These are phyloP conservation scores for Agapornis canus DNA, from an alignment of 2,797 vertebrate genomes.

Conservation along the genomic window DNA sequence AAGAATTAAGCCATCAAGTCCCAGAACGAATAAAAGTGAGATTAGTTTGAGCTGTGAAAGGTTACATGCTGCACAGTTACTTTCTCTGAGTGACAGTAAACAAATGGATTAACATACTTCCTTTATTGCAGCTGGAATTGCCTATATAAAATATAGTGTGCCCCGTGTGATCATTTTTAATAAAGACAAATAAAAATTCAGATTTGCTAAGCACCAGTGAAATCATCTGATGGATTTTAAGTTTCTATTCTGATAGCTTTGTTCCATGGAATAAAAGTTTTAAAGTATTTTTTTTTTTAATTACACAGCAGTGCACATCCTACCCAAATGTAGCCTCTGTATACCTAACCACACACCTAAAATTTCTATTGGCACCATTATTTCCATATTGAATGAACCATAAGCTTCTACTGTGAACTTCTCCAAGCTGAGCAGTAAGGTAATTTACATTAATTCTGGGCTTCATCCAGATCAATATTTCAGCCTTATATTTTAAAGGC, in stretches of 20 bases:
- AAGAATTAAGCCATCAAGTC: constrained; percentile 34
- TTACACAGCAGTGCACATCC: background rate
- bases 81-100: constrained; percentile 61
- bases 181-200: constrained; percentile 40
- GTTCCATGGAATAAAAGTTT: background rate
- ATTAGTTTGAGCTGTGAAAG: constrained; percentile 38
- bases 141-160: constrained; percentile 63
- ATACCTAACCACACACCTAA: background rate
- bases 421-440: background rate
- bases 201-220: background rate
- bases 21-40: constrained; percentile 42
- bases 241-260: background rate
- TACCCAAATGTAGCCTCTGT: background rate
- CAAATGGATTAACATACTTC: constrained; percentile 8
- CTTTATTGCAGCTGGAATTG: constrained; percentile 56
- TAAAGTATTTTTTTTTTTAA: background rate
- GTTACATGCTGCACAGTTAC: background rate
- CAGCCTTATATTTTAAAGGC: background rate
- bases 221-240: background rate
- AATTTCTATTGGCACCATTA: background rate
- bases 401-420: background rate
- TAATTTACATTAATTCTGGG: background rate
- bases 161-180: constrained; percentile 58
- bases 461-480: background rate
- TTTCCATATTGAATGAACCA: background rate